phyloP scores from a whole-genome alignment of 2,888 invertebrate genomes.

The Drosophila robusta region DNA sequence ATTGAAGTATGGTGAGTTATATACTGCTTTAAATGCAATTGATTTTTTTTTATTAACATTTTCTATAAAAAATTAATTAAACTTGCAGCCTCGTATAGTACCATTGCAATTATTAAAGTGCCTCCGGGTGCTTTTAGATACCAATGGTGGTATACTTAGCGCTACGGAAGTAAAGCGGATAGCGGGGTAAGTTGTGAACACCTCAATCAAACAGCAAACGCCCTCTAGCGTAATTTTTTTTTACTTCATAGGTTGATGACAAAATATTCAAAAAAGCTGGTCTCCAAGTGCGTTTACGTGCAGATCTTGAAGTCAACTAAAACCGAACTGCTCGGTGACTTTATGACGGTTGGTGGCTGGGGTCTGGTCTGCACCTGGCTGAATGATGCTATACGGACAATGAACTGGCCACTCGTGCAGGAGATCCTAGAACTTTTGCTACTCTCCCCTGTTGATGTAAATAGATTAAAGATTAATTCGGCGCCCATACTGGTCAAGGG shows the following conservation, averaged over 20 bases:
- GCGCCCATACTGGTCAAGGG: conserved; percentile 96
- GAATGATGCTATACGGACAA: conserved; percentile 92
- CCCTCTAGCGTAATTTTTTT: conserved; percentile 48
- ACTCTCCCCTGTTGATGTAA: conserved; percentile 95
- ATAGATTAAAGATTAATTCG: conserved; percentile 94
- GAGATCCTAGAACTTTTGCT: conserved; percentile 94
- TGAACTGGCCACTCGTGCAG: conserved; percentile 94
- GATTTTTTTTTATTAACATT: conserved; percentile 4
- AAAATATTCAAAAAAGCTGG: conserved; percentile 97
- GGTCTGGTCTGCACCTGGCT: conserved; percentile 95
- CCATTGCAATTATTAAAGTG: conserved; percentile 95
- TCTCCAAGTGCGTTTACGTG: conserved; percentile 97
- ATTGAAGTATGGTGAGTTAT: conserved; percentile 60
- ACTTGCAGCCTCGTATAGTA: conserved; percentile 95
- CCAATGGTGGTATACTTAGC: conserved; percentile 94
- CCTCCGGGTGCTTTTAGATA: conserved; percentile 93
- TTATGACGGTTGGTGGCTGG: conserved; percentile 97
- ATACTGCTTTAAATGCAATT: background rate
- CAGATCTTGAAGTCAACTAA: conserved; percentile 95
- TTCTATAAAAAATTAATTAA: conserved; percentile 73
- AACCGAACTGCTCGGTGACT: conserved; percentile 92
- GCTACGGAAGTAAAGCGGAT: conserved; percentile 94
- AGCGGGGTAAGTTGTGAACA: conserved; percentile 89
- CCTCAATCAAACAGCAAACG: conserved; percentile 19
- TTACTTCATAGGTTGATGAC: conserved; percentile 92